Conservation (phyloP, 2,113 vertebrate genomes). For the Serinus canaria region DNA sequence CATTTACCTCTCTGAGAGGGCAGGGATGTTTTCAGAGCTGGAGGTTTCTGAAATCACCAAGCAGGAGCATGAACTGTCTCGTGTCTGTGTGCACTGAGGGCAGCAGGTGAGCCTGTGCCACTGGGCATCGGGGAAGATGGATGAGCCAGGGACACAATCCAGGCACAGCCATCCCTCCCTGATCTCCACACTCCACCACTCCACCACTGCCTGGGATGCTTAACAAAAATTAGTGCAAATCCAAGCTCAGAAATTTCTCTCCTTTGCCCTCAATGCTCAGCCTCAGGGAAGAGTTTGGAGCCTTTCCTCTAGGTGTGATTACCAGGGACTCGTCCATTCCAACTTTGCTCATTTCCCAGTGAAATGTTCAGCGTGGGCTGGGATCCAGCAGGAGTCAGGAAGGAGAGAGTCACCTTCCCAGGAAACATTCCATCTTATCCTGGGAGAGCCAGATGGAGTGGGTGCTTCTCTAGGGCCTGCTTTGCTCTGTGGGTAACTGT, state of each 20-base stretch:
- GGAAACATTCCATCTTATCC: not conserved
- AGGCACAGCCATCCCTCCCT: accelerated
- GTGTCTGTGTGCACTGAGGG: not conserved
- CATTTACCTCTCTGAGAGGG: not conserved
- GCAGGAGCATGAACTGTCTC: not conserved
- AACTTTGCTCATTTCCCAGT: not conserved
- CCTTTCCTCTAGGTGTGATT: not conserved
- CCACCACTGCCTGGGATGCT: not conserved
- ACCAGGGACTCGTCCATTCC: not conserved
- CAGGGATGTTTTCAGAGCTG: not conserved
- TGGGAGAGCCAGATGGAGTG: not conserved
- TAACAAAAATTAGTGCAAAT: not conserved
- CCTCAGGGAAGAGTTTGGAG: not conserved
- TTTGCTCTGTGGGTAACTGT: not conserved
- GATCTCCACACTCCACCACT: not conserved
- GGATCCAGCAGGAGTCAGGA: not conserved
- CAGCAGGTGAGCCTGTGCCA: not conserved
- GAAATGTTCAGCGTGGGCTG: not conserved
- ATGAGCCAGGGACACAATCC: not conserved
- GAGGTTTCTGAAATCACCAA: not conserved
- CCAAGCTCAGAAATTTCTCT: not conserved
- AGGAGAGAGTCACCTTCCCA: not conserved
- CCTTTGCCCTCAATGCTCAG: not conserved
- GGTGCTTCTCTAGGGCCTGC: not conserved
- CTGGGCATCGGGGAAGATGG: not conserved